phyloP scores from a whole-genome alignment of 2,113 vertebrate genomes.

The Mesoclemmys tuberculata region DNA sequence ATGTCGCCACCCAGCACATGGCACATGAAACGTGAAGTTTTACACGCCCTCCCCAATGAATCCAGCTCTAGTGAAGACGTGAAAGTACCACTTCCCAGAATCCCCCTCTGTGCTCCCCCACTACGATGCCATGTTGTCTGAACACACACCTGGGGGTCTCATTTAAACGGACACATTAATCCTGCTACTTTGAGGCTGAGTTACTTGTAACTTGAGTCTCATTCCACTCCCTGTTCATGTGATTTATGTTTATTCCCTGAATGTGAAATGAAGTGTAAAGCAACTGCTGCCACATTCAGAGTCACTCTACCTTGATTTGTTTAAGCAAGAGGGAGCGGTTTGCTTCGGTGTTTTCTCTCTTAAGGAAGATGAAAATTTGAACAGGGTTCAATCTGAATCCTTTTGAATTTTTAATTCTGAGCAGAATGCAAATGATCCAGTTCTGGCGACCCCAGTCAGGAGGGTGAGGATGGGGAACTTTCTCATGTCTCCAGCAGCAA shows the following conservation, averaged over 20 bases:
- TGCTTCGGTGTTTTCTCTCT: background rate
- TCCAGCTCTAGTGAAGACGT: background rate
- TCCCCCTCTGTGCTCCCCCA: rapidly evolving
- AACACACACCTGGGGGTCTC: rapidly evolving
- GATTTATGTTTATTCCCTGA: background rate
- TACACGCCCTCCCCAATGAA: background rate
- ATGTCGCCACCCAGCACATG: background rate
- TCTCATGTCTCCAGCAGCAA: conserved; percentile 20
- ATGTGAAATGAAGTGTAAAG: background rate
- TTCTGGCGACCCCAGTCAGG: background rate
- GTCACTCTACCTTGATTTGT: conserved; percentile 17
- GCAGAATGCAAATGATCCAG: conserved; percentile 22
- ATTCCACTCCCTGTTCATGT: background rate
- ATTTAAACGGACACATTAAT: rapidly evolving
- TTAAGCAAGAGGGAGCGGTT: background rate
- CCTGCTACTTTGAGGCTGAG: background rate
- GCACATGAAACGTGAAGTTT: background rate
- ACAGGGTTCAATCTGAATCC: conserved; percentile 37
- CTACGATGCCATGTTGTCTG: rapidly evolving
- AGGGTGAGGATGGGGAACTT: background rate
- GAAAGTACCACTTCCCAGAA: background rate
- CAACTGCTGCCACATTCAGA: background rate
- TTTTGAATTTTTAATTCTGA: background rate
- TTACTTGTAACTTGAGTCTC: background rate
- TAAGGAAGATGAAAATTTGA: background rate